phyloP scores from a whole-genome alignment of 2,797 vertebrate genomes.

The Loriculus beryllinus region DNA sequence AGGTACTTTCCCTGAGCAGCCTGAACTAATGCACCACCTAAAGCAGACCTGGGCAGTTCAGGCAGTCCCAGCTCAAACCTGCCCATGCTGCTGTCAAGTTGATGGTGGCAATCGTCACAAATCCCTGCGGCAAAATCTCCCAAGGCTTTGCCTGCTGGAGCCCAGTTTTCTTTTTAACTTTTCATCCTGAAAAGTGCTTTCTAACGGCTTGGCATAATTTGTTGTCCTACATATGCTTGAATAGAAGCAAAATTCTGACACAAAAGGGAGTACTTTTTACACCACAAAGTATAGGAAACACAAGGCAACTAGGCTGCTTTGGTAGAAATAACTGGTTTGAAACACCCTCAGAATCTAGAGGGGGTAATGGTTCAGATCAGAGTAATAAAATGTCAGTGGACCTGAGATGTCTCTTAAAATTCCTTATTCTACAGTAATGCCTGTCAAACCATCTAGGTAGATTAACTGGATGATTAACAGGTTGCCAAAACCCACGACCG shows the following conservation, averaged over 20 bases:
- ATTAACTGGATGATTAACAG: neutral
- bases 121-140: neutral
- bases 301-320: neutral
- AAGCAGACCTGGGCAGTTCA: neutral
- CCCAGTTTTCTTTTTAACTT: neutral
- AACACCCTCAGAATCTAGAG: neutral
- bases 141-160: neutral
- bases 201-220: neutral
- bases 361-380: neutral
- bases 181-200: neutral
- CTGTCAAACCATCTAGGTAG: neutral
- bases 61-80: neutral
- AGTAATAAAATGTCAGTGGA: neutral
- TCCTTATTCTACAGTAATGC: neutral
- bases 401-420: neutral
- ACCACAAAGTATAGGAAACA: neutral
- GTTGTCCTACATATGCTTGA: neutral
- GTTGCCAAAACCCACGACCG: neutral
- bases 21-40: fast-evolving
- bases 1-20: neutral
- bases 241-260: neutral
- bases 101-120: neutral
- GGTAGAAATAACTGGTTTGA: neutral
- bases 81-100: fast-evolving
- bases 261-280: neutral